phyloP scores from a whole-genome alignment of 2,888 invertebrate genomes.

The Steinernema hermaphroditum region DNA sequence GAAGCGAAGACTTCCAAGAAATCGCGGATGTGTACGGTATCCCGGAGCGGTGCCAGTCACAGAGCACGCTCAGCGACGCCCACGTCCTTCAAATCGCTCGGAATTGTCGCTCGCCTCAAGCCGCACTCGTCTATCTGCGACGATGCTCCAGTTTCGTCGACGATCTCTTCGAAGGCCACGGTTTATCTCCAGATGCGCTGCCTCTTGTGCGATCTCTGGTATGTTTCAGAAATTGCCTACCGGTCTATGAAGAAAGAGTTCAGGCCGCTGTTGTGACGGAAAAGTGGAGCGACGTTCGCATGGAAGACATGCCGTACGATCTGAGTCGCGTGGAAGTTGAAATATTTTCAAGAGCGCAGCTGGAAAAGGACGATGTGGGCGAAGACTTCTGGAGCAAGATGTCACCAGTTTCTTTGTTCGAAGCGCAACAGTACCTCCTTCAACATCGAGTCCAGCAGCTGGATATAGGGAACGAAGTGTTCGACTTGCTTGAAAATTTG shows the following conservation, averaged over 20 bases:
- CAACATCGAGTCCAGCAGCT: not conserved
- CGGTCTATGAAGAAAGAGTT: not conserved
- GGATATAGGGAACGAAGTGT: not conserved
- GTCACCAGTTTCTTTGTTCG: not conserved
- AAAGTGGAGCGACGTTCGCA: not conserved
- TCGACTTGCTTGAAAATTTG: not conserved
- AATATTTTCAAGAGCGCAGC: not conserved
- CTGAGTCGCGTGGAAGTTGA: not conserved
- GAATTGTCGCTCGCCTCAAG: not conserved
- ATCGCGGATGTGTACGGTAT: not conserved
- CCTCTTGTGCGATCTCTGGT: not conserved
- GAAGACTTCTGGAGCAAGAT: not conserved
- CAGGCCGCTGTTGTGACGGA: not conserved
- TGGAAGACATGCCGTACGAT: not conserved
- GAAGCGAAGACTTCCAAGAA: not conserved
- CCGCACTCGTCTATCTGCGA: not conserved
- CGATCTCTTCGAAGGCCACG: not conserved
- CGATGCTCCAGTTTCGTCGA: not conserved
- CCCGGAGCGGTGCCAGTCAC: not conserved
- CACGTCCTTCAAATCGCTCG: not conserved
- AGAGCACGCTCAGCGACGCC: not conserved
- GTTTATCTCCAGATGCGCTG: not conserved
- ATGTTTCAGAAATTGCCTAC: not conserved
- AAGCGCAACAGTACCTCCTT: not conserved
- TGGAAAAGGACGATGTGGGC: not conserved